These are phyloP conservation scores for Leucophenga maculata DNA, from an alignment of 2,888 invertebrate species.

Conservation along the genomic window DNA sequence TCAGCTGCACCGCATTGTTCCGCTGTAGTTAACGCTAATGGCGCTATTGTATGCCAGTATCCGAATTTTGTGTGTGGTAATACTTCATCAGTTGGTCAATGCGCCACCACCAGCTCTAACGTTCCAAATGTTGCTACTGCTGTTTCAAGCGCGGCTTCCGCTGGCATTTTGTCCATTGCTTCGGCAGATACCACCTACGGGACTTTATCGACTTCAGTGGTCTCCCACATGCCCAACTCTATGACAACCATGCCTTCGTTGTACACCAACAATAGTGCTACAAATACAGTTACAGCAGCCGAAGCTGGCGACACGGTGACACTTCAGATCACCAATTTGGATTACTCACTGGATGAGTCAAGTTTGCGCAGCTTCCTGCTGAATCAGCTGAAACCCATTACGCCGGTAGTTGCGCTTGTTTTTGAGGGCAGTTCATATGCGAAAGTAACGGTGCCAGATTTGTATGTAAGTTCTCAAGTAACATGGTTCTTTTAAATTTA, in stretches of 20 bases:
- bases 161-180: conserved; percentile 13
- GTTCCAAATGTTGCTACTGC: neutral
- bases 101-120: neutral
- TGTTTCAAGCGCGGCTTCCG: neutral
- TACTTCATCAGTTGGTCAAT: neutral
- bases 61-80: neutral
- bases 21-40: conserved; percentile 6
- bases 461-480: conserved; percentile 61
- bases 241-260: neutral
- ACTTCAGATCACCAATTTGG: conserved; percentile 71
- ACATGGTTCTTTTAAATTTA: no score
- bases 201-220: conserved; percentile 11
- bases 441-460: conserved; percentile 72
- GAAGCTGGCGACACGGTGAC: conserved; percentile 65
- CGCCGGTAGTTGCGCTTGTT: conserved; percentile 69
- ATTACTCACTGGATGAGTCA: conserved; percentile 70
- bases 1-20: neutral
- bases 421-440: conserved; percentile 71
- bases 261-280: conserved; percentile 4
- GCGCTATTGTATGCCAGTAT: neutral
- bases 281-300: conserved; percentile 3
- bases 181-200: neutral
- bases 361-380: conserved; percentile 68
- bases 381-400: conserved; percentile 71
- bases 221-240: conserved; percentile 18